Evolutionary conservation across 1,140 invertebrate genomes (phyloP), one percentile per base, ranked within the genome.

Genomic region (Parasteatoda tepidariorum): DNA sequence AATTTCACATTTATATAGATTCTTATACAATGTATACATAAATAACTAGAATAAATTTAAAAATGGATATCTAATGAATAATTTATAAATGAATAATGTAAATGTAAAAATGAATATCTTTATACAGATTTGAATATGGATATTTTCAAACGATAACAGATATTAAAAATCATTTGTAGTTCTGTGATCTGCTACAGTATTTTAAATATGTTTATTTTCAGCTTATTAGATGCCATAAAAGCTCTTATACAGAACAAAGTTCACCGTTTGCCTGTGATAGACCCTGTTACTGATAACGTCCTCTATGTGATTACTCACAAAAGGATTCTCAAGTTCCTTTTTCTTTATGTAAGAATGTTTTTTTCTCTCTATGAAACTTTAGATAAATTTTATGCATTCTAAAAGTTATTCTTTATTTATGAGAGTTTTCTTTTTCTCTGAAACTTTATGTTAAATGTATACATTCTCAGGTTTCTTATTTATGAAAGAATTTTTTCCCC

Each of bases 291-390:
- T 22, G 97, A 97, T 88, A 98, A 99, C 90, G 98, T 99, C 85
- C 92, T 99, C 73, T 99, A 99, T 89, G 99, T 99, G 89, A 92
- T 99, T 84, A 99, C 98, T 66, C 98, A 99, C 90, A 99, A 99
- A 91, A 92, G 98, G 88, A 98, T 99, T 90, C 92, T 99, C 78
- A 94, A 97, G 88, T 99, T 99, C 91, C 93, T 99, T 67, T 98
- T 98, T 90, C 92, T 99, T 89, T 99, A 99, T 92, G 97, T 99
- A 92, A 97, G 97, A 94, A 88, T 6, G 83, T 22, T 48, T 31
- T 38, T 67, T 24, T 59, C 33, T 73, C 28, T 82, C 15, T 54
- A 22, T 38, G 1, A 41, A 18, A 38, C 26, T 11, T 4, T 4
- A 15, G 18, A 18, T 24, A 3, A 61, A 30, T 66, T 62, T n/a